Evolutionary conservation across 2,113 vertebrate genomes (phyloP).

Genomic region (Cyanoderma ruficeps): DNA sequence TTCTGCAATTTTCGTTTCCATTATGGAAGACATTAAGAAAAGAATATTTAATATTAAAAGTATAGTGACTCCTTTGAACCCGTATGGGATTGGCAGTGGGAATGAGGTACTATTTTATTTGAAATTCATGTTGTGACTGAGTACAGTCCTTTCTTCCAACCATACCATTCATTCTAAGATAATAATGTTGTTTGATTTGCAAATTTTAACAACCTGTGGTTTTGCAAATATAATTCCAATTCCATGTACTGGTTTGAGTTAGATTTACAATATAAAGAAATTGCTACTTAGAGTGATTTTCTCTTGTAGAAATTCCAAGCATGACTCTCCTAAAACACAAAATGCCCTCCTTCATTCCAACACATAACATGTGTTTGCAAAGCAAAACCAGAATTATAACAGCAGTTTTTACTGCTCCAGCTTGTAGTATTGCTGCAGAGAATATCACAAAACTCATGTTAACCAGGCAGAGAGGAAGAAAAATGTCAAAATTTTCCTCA

Average conservation of each 20-base stretch:
- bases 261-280: neutral
- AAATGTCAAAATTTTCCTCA: neutral
- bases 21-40: neutral
- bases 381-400: neutral
- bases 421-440: neutral
- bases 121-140: neutral
- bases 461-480: neutral
- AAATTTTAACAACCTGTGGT: neutral
- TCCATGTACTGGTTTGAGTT: neutral
- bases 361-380: neutral
- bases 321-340: neutral
- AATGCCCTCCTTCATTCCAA: neutral
- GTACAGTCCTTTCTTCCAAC: neutral
- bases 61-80: neutral
- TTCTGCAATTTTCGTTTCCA: neutral
- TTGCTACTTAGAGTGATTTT: neutral
- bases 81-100: neutral
- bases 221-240: neutral
- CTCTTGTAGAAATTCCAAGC: neutral
- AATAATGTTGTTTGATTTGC: neutral
- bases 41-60: neutral
- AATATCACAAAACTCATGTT: neutral
- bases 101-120: neutral
- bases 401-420: neutral
- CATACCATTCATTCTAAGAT: neutral